These are phyloP conservation scores for Sturnus vulgaris DNA, from an alignment of 2,113 vertebrate genomes.

Conservation along the genomic window DNA sequence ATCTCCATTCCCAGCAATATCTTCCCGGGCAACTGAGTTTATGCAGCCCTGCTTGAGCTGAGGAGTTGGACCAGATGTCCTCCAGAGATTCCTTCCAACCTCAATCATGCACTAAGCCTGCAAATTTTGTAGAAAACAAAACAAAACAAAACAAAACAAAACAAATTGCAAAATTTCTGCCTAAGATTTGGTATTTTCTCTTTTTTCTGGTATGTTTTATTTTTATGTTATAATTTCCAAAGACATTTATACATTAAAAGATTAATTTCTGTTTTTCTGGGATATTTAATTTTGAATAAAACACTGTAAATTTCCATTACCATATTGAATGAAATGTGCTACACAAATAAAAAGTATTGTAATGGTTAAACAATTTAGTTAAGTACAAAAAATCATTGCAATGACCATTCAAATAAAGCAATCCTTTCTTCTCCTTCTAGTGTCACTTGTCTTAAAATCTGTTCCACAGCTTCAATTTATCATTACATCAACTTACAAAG, in stretches of 20 bases:
- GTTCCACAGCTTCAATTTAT: not conserved
- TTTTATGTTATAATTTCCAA: not conserved
- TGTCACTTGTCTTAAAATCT: not conserved
- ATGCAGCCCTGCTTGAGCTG: not conserved
- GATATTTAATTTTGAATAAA: not conserved
- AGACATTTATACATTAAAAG: not conserved
- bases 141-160: not conserved
- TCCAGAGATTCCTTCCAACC: not conserved
- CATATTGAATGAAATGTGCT: not conserved
- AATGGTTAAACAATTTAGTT: not conserved
- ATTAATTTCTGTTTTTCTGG: not conserved
- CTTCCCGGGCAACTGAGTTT: not conserved
- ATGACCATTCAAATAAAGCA: not conserved
- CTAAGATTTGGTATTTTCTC: not conserved
- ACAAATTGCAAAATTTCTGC: not conserved
- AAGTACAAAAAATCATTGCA: not conserved
- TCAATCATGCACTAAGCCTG: not conserved
- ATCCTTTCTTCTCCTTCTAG: not conserved
- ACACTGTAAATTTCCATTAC: not conserved
- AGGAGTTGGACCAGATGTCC: not conserved
- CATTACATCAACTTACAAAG: not conserved
- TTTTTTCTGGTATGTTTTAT: not conserved
- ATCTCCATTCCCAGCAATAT: not conserved
- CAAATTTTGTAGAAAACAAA: not conserved
- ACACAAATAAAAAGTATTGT: not conserved